Evolutionary conservation across 1,140 invertebrate genomes (phyloP), one percentile per base, ranked within the genome.

Genomic region (Cepaea nemoralis): DNA sequence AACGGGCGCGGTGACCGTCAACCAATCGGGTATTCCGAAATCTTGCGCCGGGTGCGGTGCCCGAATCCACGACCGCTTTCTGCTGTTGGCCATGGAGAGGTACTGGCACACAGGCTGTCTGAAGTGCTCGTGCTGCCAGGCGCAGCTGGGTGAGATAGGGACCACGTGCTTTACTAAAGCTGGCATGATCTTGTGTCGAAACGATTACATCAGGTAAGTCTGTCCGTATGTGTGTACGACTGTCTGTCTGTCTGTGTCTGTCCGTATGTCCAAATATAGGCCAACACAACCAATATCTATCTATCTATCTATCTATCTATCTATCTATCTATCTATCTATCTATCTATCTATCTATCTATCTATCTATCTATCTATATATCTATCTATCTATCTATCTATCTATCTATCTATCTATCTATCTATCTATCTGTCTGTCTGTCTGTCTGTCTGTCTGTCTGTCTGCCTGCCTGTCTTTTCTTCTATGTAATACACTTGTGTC

Each of bases 51-150:
- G 92, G 80, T 90, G 94, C 91, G 90, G 93, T 83, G 95, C 94
- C 86, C 95, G 96, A 92, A 97, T 97, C 91, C 93, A 95, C 85
- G 96, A 97, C 93, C 93, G 96, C 90, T 97, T 94, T 93, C 93
- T 97, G 82, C 93, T 97, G 80, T 95, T 96, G 91, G 96, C 96
- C 71, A 93, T 97, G 89, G 96, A 98, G 92, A 94, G 96, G 88
- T 97, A 96, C 92, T 98, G 97, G 97, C 96, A 98, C 86, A 92
- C 93, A 94, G 94, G 94, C 83, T 98, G 97, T 92, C 94, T 98
- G 86, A 98, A 98, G 92, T 98, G 97, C 93, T 94, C 95, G 85
- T 96, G 94, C 91, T 98, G 97, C 92, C 94, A 94, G 77, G 94
- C 94, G 79, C 94, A 95, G 88, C 93, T 98, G 81, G 96, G 96